phyloP scores from a whole-genome alignment of 2,113 vertebrate genomes.

The Ancistrus triradiatus region DNA sequence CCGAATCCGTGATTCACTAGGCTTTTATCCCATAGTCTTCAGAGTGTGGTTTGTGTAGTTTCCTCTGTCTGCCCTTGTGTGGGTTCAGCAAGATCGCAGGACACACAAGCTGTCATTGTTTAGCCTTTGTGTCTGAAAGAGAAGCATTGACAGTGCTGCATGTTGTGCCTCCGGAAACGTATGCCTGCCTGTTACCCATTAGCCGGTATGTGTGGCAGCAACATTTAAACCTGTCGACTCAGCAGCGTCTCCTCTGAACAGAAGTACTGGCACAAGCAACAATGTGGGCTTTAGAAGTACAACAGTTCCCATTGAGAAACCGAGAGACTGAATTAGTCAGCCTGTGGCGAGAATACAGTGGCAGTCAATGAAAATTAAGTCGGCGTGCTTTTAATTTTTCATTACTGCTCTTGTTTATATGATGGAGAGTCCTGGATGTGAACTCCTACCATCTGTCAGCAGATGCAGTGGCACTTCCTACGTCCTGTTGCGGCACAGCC shows the following conservation, averaged over 20 bases:
- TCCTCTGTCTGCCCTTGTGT: conserved; percentile 12
- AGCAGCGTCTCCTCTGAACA: conserved; percentile 1
- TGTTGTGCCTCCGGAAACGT: conserved; percentile 17
- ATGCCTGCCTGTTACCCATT: conserved; percentile 22
- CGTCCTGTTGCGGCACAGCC: not conserved
- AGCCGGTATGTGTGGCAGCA: conserved; percentile 5
- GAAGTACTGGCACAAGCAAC: not conserved
- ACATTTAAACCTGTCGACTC: conserved; percentile 10
- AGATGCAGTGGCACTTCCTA: not conserved
- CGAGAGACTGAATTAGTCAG: not conserved
- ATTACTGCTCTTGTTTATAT: not conserved
- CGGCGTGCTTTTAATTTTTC: not conserved
- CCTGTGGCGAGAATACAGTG: not conserved
- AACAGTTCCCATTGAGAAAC: not conserved
- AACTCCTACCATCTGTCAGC: conserved; percentile 16
- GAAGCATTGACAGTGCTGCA: conserved; percentile 21
- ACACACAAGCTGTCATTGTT: conserved; percentile 22
- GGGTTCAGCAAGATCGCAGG: conserved; percentile 3
- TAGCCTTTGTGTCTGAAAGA: conserved; percentile 25
- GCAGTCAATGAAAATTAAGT: not conserved
- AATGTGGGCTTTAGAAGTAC: not conserved
- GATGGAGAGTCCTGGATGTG: not conserved
- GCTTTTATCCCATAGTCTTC: not conserved
- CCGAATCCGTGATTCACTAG: not conserved
- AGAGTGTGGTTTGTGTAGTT: conserved; percentile 22